Evolutionary conservation across 2,888 invertebrate genomes (phyloP).

Genomic region (Dasypogon diadema): DNA sequence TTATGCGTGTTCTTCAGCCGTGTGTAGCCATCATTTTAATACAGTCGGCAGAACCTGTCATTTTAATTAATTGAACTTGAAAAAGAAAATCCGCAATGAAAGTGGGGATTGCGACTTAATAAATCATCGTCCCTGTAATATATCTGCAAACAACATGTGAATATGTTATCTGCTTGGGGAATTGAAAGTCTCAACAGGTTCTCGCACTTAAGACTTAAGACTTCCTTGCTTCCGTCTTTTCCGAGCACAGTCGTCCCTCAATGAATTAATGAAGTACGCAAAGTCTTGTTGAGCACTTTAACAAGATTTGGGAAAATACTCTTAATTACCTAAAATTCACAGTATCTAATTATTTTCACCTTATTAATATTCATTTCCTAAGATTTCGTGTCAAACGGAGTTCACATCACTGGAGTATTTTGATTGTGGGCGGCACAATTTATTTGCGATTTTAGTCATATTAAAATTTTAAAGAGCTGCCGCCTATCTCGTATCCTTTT

Average conservation of each 20-base stretch:
- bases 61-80: slow-evolving; percentile 40
- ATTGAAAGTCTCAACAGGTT: slow-evolving; percentile 57
- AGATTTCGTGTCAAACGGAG: background rate
- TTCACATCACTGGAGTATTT: background rate
- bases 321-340: slow-evolving; percentile 30
- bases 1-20: no score
- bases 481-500: background rate
- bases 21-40: no score
- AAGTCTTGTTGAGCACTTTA: slow-evolving; percentile 44
- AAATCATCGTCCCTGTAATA: slow-evolving; percentile 45
- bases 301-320: slow-evolving; percentile 51
- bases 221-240: slow-evolving; percentile 30
- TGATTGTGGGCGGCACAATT: no score
- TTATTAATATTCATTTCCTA: background rate
- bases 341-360: slow-evolving; percentile 16
- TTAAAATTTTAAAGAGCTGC: no score
- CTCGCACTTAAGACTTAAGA: slow-evolving; percentile 56
- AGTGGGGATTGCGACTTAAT: slow-evolving; percentile 27
- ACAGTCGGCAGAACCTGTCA: background rate
- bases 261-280: slow-evolving; percentile 49
- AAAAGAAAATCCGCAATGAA: slow-evolving; percentile 29
- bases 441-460: no score
- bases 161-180: slow-evolving; percentile 56
- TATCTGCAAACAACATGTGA: slow-evolving; percentile 56
- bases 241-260: slow-evolving; percentile 10